Evolutionary conservation across 2,113 vertebrate species (phyloP).

Genomic region (Mus musculus): DNA sequence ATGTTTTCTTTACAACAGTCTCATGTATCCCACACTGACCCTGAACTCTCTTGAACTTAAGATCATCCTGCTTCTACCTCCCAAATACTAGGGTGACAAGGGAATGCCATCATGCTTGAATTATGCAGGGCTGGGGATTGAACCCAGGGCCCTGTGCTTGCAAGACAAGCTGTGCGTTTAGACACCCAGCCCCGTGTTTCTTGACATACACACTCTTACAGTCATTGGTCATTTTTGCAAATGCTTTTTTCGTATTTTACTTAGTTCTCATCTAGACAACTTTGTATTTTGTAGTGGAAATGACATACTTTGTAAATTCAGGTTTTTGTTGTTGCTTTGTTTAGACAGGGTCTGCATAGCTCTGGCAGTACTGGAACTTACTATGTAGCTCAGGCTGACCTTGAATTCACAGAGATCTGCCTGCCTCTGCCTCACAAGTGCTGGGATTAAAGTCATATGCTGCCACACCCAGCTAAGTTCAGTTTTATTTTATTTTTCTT

Average conservation of each 20-base stretch:
- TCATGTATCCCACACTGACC: not conserved
- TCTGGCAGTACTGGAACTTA: not conserved
- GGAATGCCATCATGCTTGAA: not conserved
- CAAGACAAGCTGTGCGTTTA: too few species aligned
- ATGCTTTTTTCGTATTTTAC: slow-evolving; percentile 22
- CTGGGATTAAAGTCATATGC: not conserved
- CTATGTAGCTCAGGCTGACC: not conserved
- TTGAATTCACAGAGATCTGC: not conserved
- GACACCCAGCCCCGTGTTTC: not conserved
- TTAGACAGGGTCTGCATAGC: not conserved
- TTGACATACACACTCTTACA: not conserved
- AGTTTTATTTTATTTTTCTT: not conserved
- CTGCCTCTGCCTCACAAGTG: not conserved
- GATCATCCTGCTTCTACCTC: not conserved
- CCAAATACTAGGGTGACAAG: not conserved
- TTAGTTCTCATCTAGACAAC: not conserved
- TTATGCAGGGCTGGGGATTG: too few species aligned
- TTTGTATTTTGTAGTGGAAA: slow-evolving; percentile 42
- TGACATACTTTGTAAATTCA: not conserved
- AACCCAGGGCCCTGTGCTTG: not conserved
- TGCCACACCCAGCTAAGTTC: not conserved
- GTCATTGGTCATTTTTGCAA: not conserved
- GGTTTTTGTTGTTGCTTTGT: not conserved
- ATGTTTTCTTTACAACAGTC: not conserved
- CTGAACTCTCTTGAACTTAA: not conserved